Percentiles rank a stretch among this genome's conserved stretches.
These are phyloP conservation scores for Leptocoma aspasia DNA, from an alignment of 2,113 vertebrate genomes.

Conservation along the genomic window DNA sequence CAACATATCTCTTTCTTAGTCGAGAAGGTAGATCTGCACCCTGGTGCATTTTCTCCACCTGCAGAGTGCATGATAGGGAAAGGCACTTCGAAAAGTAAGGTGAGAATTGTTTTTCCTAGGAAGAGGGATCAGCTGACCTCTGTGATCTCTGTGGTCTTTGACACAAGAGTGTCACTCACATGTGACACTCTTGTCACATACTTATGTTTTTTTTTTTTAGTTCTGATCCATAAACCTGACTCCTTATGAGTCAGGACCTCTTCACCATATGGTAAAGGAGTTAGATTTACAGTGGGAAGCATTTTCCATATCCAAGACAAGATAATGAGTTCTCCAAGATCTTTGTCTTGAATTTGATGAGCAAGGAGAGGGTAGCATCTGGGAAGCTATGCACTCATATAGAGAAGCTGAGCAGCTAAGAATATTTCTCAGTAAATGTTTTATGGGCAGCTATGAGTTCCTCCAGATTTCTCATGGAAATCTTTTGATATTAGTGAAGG, in stretches of 20 bases:
- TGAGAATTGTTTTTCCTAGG: background rate
- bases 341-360: background rate
- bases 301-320: background rate
- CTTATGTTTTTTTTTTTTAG: background rate
- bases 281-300: background rate
- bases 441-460: background rate
- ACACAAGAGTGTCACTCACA: too few species aligned
- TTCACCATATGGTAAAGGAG: background rate
- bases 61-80: background rate
- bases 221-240: background rate
- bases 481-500: background rate
- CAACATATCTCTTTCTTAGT: background rate
- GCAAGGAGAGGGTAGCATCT: background rate
- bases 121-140: background rate
- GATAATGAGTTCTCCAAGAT: background rate
- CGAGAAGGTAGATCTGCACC: background rate
- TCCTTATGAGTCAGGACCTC: background rate
- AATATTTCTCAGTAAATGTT: background rate
- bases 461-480: background rate
- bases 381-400: background rate
- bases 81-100: background rate
- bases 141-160: background rate
- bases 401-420: background rate
- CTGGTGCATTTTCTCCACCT: background rate
- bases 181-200: background rate